Percentiles rank a stretch among this genome's conserved stretches.
These are phyloP conservation scores for Zaprionus kolodkinae DNA, from an alignment of 1,140 invertebrate genomes.

Conservation along the genomic window DNA sequence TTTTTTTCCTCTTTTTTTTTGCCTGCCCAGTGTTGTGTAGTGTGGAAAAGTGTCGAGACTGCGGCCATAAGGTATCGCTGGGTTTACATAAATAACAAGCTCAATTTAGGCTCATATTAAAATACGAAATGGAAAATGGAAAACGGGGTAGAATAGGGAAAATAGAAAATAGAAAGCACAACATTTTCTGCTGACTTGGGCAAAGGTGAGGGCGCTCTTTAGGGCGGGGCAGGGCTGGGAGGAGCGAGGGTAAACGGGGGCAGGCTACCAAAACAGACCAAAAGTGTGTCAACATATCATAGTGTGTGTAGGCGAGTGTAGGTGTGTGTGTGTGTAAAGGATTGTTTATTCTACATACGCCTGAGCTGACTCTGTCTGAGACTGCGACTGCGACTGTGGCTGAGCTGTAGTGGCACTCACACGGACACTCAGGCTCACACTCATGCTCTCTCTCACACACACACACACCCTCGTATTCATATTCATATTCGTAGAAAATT, in stretches of 20 bases:
- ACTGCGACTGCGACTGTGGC: background rate
- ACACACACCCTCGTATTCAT: conserved; percentile 37
- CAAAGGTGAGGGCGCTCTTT: conserved; percentile 39
- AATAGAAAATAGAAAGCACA: conserved; percentile 46
- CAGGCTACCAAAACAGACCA: conserved; percentile 12
- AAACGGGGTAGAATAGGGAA: background rate
- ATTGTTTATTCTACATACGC: conserved; percentile 59
- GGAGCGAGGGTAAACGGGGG: background rate
- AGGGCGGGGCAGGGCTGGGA: background rate
- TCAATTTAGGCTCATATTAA: conserved; percentile 82
- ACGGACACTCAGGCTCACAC: background rate
- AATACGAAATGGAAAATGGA: conserved; percentile 44
- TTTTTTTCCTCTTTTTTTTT: conserved; percentile 26
- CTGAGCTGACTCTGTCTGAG: conserved; percentile 37
- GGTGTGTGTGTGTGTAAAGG: conserved; percentile 57
- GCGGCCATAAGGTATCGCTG: conserved; percentile 72
- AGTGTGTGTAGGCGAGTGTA: conserved; percentile 28
- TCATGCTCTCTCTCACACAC: conserved; percentile 28
- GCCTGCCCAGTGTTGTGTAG: too few species aligned
- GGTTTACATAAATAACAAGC: conserved; percentile 81
- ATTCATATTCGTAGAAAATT: conserved; percentile 59
- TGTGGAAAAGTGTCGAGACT: conserved; percentile 29
- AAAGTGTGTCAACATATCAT: conserved; percentile 74
- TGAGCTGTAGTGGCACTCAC: conserved; percentile 2
- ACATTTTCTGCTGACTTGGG: conserved; percentile 67